These are phyloP conservation scores for Sorex maritimensis DNA, from an alignment of 2,797 vertebrate genomes.

Conservation along the genomic window DNA sequence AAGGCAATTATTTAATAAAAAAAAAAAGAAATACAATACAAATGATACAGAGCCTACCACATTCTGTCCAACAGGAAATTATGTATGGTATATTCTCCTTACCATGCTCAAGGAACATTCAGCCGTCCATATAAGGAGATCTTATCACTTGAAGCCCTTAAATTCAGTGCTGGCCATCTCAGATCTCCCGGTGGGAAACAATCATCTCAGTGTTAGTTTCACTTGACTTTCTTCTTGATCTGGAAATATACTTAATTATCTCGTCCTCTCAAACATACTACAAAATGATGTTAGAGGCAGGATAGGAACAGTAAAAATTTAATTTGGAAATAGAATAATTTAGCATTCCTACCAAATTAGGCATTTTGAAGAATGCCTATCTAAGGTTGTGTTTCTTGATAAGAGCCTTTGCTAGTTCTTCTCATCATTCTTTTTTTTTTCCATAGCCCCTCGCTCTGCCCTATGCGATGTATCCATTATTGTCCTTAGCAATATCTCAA, in stretches of 20 bases:
- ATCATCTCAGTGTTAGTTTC: neutral
- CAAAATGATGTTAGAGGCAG: neutral
- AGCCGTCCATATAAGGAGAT: neutral
- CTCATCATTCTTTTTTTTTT: neutral
- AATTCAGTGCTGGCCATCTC: neutral
- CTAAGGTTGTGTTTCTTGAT: neutral
- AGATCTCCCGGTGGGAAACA: neutral
- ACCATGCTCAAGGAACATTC: neutral
- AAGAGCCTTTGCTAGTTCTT: neutral
- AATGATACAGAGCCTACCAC: neutral
- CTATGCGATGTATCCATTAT: neutral
- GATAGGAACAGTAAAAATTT: neutral
- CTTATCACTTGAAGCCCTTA: neutral
- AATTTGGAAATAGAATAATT: slow-evolving; percentile 8
- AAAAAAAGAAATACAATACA: neutral
- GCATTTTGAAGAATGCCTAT: neutral
- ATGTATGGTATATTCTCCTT: neutral
- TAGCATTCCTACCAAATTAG: neutral
- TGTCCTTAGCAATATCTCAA: neutral
- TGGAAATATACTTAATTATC: slow-evolving; percentile 1
- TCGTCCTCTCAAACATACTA: neutral
- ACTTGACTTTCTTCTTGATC: neutral
- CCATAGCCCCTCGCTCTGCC: neutral
- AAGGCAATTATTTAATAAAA: neutral
- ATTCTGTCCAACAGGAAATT: neutral